A percentile compares a stretch with the other conserved stretches of the same genome.
Evolutionary conservation across 2,797 vertebrate genomes (phyloP).

Genomic region (Scolopax bukidnonensis): DNA sequence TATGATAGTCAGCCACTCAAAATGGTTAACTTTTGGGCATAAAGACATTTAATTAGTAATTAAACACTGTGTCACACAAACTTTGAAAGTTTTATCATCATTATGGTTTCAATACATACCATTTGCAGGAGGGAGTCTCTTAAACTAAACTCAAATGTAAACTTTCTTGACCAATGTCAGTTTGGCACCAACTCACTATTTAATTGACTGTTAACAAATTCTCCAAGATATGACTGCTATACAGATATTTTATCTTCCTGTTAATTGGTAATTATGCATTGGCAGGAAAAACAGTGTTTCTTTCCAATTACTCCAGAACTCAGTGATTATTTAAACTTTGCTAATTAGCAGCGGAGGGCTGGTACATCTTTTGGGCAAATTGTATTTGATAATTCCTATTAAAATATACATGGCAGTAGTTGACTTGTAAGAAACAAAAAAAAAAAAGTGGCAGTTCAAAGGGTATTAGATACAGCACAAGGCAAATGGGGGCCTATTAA

Average conservation of each 20-base stretch:
- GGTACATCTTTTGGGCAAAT: conserved; percentile 79
- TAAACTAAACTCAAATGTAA: conserved; percentile 64
- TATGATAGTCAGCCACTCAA: neutral
- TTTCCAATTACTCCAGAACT: conserved; percentile 79
- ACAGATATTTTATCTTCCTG: conserved; percentile 77
- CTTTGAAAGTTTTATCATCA: neutral
- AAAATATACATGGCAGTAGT: conserved; percentile 80
- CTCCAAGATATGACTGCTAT: conserved; percentile 72
- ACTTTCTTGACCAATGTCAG: conserved; percentile 74
- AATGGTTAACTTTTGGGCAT: neutral
- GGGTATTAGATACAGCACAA: conserved; percentile 76
- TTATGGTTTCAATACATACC: neutral
- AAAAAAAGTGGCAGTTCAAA: conserved; percentile 77
- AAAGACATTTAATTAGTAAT: conserved; percentile 10
- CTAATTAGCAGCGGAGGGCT: conserved; percentile 77
- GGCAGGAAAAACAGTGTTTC: conserved; percentile 78
- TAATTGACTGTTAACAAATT: conserved; percentile 82
- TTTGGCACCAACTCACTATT: conserved; percentile 69
- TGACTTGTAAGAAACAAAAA: conserved; percentile 72
- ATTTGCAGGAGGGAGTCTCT: conserved; percentile 29
- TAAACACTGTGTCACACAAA: neutral
- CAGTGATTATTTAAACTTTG: conserved; percentile 81
- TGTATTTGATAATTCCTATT: conserved; percentile 80
- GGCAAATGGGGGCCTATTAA: conserved; percentile 78
- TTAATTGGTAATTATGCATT: conserved; percentile 84